Evolutionary conservation across 2,797 vertebrate genomes (phyloP), one percentile per base, ranked within the genome.

Genomic region (Salarias fasciatus): DNA sequence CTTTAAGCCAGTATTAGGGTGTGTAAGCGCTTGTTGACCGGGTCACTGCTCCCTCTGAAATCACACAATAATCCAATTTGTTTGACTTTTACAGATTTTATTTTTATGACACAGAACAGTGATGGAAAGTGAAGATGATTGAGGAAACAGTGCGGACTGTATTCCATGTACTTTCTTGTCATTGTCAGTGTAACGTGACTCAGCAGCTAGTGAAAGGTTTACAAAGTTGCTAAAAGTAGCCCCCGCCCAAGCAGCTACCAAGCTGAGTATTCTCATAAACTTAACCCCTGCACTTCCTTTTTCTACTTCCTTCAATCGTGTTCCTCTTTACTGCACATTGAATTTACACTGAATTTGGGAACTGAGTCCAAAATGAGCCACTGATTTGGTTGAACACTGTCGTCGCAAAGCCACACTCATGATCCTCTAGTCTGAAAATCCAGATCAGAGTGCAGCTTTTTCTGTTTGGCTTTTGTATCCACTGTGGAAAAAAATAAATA

Each of bases 161-260:
- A 29, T 29, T 38, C 52, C 10, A 15, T 60, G 30, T 62, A 4
- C 48, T 37, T 38, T 41, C 11, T 51, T 28, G 14, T 8, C 0
- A 5, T 47, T 61, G 42, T 69, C 76, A 76, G 82, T 79, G n/a
- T 70, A 52, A 59, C 51, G 14, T 84, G 79, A 86, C 69, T 84
- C 77, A 75, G 59, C 75, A 66, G 53, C 59, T 38, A 47, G 70
- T 52, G 55, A 71, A 31, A 81, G 36, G 50, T 53, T 45, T n/a
- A 50, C 47, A 58, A 8, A 60, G 57, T 37, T 4, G 47, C 36
- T 8, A 13, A 24, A 58, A 35, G 18, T 24, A 24, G 18, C 18
- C 24, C 18, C n/a, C n/a, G n/a, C n/a, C n/a, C n/a, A n/a, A n/a
- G n/a, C n/a, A n/a, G n/a, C n/a, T n/a, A 24, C 9, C 9, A 8